Percentiles rank a stretch among this genome's conserved stretches.
These are phyloP conservation scores for Ceriagrion tenellum DNA, from an alignment of 2,888 invertebrate genomes.

Conservation along the genomic window DNA sequence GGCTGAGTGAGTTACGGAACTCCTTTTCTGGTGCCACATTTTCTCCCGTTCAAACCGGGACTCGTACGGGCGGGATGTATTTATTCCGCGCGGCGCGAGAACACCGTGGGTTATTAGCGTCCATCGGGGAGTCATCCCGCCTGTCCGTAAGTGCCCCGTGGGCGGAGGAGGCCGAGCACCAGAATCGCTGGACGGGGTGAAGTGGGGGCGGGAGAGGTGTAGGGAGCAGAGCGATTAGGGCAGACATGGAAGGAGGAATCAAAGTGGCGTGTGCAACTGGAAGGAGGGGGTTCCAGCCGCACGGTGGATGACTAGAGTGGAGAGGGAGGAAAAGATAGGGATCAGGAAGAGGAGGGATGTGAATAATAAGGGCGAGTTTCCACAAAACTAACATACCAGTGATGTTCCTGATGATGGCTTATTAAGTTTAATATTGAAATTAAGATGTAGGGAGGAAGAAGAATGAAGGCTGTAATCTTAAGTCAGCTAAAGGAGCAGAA, in stretches of 20 bases:
- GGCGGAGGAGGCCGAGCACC: background rate
- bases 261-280: background rate
- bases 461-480: too few species aligned
- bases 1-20: slow-evolving; percentile 25
- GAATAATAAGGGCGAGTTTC: background rate
- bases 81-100: background rate
- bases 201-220: background rate
- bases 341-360: background rate
- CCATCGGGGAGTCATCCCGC: slow-evolving; percentile 14
- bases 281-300: background rate
- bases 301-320: background rate
- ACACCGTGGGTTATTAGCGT: slow-evolving; percentile 7
- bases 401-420: too few species aligned
- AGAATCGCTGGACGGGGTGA: background rate
- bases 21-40: background rate
- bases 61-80: background rate
- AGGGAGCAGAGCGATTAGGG: background rate
- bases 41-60: background rate
- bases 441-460: too few species aligned
- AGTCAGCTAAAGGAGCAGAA: too few species aligned
- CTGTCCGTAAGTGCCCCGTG: slow-evolving; percentile 14
- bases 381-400: too few species aligned
- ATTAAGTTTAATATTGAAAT: too few species aligned
- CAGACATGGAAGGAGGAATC: too few species aligned
- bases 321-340: too few species aligned